Percentiles rank a stretch among this genome's conserved stretches.
Conservation (phyloP, 1,140 invertebrate species). For the Schlechtendalia chinensis region DNA sequence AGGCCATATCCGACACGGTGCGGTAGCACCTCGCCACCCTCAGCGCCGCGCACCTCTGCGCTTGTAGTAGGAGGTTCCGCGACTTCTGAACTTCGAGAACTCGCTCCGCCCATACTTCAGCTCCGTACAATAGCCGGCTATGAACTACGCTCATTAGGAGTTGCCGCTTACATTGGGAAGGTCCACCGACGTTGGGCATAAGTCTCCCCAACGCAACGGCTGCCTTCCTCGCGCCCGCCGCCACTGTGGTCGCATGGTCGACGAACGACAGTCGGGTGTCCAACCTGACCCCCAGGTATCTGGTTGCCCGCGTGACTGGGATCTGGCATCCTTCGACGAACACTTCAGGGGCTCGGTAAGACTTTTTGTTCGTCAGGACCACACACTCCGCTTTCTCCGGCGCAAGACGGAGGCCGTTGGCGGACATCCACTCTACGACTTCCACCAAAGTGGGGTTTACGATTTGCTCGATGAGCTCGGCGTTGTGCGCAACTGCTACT, state of each 20-base stretch:
- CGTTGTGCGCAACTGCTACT: neutral
- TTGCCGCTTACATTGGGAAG: constrained; percentile 55
- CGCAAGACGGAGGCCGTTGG: neutral
- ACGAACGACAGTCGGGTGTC: neutral
- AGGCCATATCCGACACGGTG: neutral
- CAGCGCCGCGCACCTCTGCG: too few species aligned
- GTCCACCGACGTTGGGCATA: constrained; percentile 55
- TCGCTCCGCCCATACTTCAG: constrained; percentile 62
- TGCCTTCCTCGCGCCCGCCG: constrained; percentile 47
- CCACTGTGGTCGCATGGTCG: neutral
- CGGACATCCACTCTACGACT: neutral
- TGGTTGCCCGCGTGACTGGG: neutral
- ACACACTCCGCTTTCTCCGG: neutral
- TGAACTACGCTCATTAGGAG: constrained; percentile 53
- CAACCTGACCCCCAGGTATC: neutral
- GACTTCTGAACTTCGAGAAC: neutral
- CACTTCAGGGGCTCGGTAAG: neutral
- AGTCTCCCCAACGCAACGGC: constrained; percentile 53
- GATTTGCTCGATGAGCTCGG: neutral
- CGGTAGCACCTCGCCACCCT: neutral
- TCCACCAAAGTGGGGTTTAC: neutral
- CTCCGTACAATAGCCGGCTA: constrained; percentile 21
- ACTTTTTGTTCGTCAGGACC: neutral
- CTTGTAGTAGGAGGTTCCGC: neutral
- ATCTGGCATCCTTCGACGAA: neutral